Base-by-base conservation (phyloP, 2,113 vertebrate genomes). In the Grammomys dolichurus region DNA sequence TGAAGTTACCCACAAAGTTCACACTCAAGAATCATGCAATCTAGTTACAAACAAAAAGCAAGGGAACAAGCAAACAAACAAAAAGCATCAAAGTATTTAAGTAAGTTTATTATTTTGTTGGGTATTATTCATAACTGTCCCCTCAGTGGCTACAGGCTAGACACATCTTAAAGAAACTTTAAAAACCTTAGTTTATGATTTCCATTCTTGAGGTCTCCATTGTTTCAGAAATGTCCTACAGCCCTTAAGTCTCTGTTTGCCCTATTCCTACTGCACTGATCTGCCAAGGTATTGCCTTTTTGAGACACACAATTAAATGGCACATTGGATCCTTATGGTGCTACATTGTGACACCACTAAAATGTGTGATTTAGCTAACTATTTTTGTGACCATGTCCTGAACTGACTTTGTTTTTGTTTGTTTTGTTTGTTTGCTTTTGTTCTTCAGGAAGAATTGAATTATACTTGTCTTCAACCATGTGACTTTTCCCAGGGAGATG, bases 381-480 rank as follows among this genome's bases (percentile, higher is more conserved):
- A 20, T 92, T 58, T 91, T 72, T 94, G 36, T 26, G 48, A 40
- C 19, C 90, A 14, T 92, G 10, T 51, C 33, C 11, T 7, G 72
- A 78, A 85, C 65, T 69, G 63, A n/a, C 46, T 69, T 33, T 69
- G 72, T 94, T 13, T 20, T 72, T 40, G 4, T 33, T 36, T 26
- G 3, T 58, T 7, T 63, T 22, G 19, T 60, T 60, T 93, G 63
- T 65, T 31, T 67, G 31, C 4, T 5, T 28, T 40, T 24, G 24
- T 82, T 95, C 88, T 93, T 85, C n/a, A 58, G 31, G 56, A 76
- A 36, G 54, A 88, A 77, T 9, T 1, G 19, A 95, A 46, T 81
- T 40, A 91, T 67, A 40, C 43, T 70, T 86, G 28, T 36, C 11
- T 95, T 94, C 67, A 72, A 1, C 26, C 13, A 28, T 72, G 67